Evolutionary conservation across 2,113 vertebrate genomes (phyloP), one percentile per base, ranked within the genome.

Genomic region (Gallinago jamesoni): DNA sequence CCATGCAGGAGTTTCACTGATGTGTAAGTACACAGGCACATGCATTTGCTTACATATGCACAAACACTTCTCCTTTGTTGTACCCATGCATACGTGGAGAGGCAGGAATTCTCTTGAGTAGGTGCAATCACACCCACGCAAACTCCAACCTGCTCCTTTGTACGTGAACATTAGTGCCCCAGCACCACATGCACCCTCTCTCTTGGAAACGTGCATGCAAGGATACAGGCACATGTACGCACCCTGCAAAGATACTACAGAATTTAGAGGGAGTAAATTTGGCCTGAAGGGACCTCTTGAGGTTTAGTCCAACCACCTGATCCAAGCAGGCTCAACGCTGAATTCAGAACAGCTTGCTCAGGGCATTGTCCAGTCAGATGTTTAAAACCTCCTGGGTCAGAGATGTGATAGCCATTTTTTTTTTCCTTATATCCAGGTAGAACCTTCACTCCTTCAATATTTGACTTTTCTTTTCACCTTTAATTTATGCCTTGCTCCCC

Each of bases 41-140:
- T n/a, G 27, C 19, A 3, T 48, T 72, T 45, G 31, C 84, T 84
- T 66, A 12, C 45, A 31, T 16, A 21, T 33, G 50, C 83, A 75
- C 68, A 60, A 39, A 67, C 28, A 5, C 50, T 52, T 88, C n/a
- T 25, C 67, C 31, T 60, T 28, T 67, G 45, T 53, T 53, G 33
- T 48, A 7, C 13, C 53, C n/a, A 14, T 14, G 21, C 21, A 5
- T 18, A n/a, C 1, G 5, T 1, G 28, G 2, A 53, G 64, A 22
- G 73, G 56, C 64, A 45, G 73, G 76, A 68, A 7, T 72, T 52
- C 84, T 63, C 68, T 52, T 35, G 80, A 47, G 50, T 9, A 20
- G 17, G 0, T 3, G 0, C 2, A 0, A 1, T n/a, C 55, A 7
- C 1, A 1, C 20, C 56, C 47, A 7, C 35, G 37, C 53, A 53